Evolutionary conservation across 23 tunicate genomes (phyloP).

Genomic region (Halocynthia aurantium): DNA sequence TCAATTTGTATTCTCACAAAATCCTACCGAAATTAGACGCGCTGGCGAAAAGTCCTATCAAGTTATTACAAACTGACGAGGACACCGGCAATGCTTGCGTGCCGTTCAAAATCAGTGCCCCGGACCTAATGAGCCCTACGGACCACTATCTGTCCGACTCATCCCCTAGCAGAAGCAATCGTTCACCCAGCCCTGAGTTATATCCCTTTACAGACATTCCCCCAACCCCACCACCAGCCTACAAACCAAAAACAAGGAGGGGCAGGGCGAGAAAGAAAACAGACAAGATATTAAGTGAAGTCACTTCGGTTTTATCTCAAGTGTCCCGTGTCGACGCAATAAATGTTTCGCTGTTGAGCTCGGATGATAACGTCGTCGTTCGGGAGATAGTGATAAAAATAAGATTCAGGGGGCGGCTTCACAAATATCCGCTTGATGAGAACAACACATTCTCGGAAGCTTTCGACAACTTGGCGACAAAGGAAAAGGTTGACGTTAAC

Average conservation of each 20-base stretch:
- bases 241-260: background rate
- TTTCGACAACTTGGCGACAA: slow-evolving; percentile 14
- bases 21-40: slow-evolving; percentile 18
- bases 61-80: background rate
- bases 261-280: slow-evolving; percentile 7
- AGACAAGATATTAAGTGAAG: slow-evolving; percentile 13
- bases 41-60: slow-evolving; percentile 20
- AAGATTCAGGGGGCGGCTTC: slow-evolving; percentile 3
- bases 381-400: slow-evolving; percentile 11
- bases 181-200: background rate
- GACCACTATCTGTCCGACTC: no score
- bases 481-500: slow-evolving; percentile 9
- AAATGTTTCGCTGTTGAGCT: no score
- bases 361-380: background rate
- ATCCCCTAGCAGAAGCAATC: background rate
- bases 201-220: slow-evolving; percentile 11
- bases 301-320: slow-evolving; percentile 15
- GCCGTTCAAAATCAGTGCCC: slow-evolving; percentile 7
- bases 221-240: slow-evolving; percentile 22
- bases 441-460: slow-evolving; percentile 1
- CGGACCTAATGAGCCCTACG: background rate
- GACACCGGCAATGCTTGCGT: slow-evolving; percentile 13
- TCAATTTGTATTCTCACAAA: slow-evolving; percentile 24
- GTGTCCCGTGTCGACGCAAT: slow-evolving; percentile 7
- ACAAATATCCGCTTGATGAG: slow-evolving; percentile 10